These are phyloP conservation scores for Hylaeus anthracinus DNA, from an alignment of 1,140 invertebrate species.

Conservation along the genomic window DNA sequence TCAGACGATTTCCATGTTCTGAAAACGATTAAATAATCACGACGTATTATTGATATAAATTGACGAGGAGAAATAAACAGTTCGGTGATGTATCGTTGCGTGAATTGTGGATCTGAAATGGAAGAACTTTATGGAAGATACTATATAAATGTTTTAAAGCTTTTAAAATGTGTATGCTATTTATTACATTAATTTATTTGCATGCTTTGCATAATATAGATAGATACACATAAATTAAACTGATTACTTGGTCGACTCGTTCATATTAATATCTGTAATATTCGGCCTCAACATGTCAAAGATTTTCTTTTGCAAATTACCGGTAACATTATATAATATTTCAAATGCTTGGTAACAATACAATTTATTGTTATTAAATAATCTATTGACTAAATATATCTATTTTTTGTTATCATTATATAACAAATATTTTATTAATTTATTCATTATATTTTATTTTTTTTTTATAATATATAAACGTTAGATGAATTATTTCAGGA, in stretches of 20 bases:
- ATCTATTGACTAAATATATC: too few species aligned
- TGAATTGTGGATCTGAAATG: slow-evolving; percentile 85
- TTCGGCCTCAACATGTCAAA: too few species aligned
- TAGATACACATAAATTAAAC: too few species aligned
- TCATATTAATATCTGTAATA: too few species aligned
- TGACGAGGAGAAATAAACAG: neutral
- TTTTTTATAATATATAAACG: neutral
- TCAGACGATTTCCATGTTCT: slow-evolving; percentile 3
- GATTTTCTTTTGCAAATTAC: too few species aligned
- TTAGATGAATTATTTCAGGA: slow-evolving; percentile 81
- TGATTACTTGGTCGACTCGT: too few species aligned
- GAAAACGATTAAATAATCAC: neutral
- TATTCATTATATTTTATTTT: neutral
- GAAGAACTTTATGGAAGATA: slow-evolving; percentile 85
- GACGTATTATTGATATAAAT: neutral
- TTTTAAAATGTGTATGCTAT: slow-evolving; percentile 87
- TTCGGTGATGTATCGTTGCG: slow-evolving; percentile 82
- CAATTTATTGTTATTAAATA: too few species aligned
- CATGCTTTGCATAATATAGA: too few species aligned
- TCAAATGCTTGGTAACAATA: too few species aligned
- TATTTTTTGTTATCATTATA: too few species aligned
- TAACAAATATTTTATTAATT: neutral
- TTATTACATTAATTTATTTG: slow-evolving; percentile 11
- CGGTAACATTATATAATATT: too few species aligned
- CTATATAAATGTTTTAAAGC: slow-evolving; percentile 86